Percentiles rank a stretch among this genome's conserved stretches.
Conservation (phyloP, 2,797 vertebrate species). For the Molossus molossus region DNA sequence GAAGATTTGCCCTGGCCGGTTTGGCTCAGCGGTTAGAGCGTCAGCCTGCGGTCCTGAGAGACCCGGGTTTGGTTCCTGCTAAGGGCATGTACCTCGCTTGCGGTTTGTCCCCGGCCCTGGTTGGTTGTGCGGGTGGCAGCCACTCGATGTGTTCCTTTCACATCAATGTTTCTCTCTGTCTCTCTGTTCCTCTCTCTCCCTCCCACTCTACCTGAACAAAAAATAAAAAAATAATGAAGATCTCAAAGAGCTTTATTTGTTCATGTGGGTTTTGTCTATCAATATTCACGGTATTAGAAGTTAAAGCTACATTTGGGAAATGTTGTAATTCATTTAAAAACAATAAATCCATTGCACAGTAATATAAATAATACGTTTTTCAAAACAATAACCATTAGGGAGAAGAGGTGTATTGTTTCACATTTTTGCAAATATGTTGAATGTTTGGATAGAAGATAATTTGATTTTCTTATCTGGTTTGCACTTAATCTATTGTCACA, state of each 20-base stretch:
- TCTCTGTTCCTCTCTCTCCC: no score
- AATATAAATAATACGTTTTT: conserved; percentile 66
- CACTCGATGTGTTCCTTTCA: no score
- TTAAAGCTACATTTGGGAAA: conserved; percentile 38
- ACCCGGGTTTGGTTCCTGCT: no score
- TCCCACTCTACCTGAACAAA: no score
- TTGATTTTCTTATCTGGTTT: conserved; percentile 49
- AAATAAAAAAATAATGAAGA: conserved; percentile 43
- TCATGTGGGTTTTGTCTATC: background rate
- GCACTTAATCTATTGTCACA: conserved; percentile 39
- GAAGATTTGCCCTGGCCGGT: no score
- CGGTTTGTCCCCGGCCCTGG: no score
- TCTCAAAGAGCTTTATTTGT: conserved; percentile 17
- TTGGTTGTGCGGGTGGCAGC: no score
- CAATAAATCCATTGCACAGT: conserved; percentile 10
- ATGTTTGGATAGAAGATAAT: conserved; percentile 40
- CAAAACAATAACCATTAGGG: conserved; percentile 45
- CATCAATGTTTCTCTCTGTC: no score
- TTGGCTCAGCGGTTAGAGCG: no score
- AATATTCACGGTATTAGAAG: conserved; percentile 45
- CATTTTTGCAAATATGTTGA: conserved; percentile 47
- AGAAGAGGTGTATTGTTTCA: background rate
- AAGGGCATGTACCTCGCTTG: no score
- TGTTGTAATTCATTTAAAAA: conserved; percentile 34
- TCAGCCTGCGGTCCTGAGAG: no score